Evolutionary conservation across 2,797 vertebrate genomes (phyloP).

Genomic region (Tapera naevia): DNA sequence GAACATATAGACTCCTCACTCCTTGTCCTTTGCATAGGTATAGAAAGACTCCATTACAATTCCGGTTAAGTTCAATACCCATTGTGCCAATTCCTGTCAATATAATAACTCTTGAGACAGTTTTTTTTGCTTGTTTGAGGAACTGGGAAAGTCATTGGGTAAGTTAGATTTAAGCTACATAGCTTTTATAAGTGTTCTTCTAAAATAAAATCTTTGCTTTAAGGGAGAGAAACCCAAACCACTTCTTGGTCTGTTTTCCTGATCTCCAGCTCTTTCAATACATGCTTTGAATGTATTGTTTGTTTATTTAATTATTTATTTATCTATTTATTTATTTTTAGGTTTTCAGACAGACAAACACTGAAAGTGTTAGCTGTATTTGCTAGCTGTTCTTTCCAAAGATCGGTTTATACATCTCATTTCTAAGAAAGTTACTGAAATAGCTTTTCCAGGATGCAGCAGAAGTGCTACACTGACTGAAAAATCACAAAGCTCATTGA

Average conservation of each 20-base stretch:
- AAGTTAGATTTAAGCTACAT: neutral
- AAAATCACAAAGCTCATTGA: neutral
- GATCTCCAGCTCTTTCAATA: neutral
- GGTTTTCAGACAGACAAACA: neutral
- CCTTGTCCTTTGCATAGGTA: neutral
- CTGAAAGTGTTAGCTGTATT: neutral
- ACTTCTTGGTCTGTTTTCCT: neutral
- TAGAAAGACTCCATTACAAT: neutral
- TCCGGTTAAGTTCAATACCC: neutral
- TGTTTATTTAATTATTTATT: neutral
- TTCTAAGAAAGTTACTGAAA: conserved; percentile 17
- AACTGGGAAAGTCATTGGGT: neutral
- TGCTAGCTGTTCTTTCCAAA: neutral
- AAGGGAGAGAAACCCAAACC: rapidly evolving
- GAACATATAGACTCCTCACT: neutral
- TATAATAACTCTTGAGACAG: neutral
- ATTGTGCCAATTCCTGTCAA: neutral
- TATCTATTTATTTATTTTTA: neutral
- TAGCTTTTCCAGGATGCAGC: neutral
- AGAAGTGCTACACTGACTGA: neutral
- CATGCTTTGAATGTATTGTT: neutral
- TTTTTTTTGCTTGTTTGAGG: neutral
- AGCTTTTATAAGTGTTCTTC: neutral
- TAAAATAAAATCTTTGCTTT: neutral
- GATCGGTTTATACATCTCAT: neutral